Percentiles rank a stretch among this genome's conserved stretches.
These are phyloP conservation scores for Gallinago undulata DNA, from an alignment of 2,113 vertebrate genomes.

Conservation along the genomic window DNA sequence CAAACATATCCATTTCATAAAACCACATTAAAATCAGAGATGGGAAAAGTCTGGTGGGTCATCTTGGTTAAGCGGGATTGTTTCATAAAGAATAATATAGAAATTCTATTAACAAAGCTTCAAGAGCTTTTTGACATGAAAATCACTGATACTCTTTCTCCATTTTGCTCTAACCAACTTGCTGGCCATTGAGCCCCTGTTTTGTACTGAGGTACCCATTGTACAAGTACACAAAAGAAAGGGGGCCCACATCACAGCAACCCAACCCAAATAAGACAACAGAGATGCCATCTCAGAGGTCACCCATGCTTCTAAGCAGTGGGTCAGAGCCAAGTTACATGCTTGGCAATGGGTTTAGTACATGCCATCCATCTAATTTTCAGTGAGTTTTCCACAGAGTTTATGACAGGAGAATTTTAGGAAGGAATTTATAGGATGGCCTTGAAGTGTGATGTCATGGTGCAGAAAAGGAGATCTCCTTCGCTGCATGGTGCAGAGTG, in stretches of 20 bases:
- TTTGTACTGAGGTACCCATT: neutral
- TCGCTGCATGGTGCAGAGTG: neutral
- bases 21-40: constrained; percentile 21
- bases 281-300: neutral
- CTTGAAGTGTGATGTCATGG: neutral
- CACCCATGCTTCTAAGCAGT: neutral
- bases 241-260: neutral
- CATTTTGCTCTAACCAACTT: neutral
- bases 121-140: neutral
- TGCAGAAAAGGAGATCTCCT: neutral
- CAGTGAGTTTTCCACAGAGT: neutral
- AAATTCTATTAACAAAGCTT: neutral
- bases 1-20: constrained; percentile 16
- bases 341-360: neutral
- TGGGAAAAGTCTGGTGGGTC: neutral
- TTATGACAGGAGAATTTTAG: neutral
- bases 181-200: neutral
- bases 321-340: neutral
- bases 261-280: neutral
- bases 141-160: neutral
- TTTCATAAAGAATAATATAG: neutral
- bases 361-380: neutral
- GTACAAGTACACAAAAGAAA: neutral
- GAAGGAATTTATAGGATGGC: neutral
- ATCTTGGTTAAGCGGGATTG: neutral